A percentile compares a stretch with the other conserved stretches of the same genome.
These are phyloP conservation scores for Amia ocellicauda DNA, from an alignment of 2,113 vertebrate genomes.

Conservation along the genomic window DNA sequence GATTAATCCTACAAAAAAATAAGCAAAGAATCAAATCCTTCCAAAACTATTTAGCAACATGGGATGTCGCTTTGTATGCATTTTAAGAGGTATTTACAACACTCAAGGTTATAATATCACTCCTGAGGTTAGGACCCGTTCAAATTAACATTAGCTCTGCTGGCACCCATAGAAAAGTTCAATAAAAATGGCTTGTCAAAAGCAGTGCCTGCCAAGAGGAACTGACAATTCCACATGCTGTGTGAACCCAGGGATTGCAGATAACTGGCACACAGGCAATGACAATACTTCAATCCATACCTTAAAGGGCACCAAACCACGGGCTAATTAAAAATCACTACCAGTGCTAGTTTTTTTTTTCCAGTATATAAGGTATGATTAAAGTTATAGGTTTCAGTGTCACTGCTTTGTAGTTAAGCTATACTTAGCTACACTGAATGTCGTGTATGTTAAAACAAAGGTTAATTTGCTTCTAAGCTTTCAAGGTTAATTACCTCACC, in stretches of 20 bases:
- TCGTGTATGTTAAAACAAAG: too few species aligned
- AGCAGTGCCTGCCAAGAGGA: slow-evolving; percentile 17
- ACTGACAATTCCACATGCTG: slow-evolving; percentile 24
- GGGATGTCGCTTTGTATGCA: not conserved
- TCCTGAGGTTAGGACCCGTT: slow-evolving; percentile 21
- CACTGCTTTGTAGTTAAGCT: too few species aligned
- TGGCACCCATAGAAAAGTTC: slow-evolving; percentile 26
- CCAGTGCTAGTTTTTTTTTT: not conserved
- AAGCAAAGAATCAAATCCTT: too few species aligned
- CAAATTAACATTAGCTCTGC: slow-evolving; percentile 34
- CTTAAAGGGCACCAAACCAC: not conserved
- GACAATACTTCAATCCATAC: not conserved
- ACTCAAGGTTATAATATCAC: not conserved
- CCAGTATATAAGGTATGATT: not conserved
- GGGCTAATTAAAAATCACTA: not conserved
- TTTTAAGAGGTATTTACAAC: slow-evolving; percentile 6
- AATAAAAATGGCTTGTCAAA: slow-evolving; percentile 21
- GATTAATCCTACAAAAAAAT: too few species aligned
- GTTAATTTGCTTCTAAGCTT: too few species aligned
- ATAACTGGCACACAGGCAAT: not conserved
- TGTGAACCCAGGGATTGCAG: not conserved
- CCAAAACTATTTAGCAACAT: too few species aligned
- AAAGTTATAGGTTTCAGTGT: not conserved
- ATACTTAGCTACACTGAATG: too few species aligned
- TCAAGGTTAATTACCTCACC: too few species aligned